These are phyloP conservation scores for Cotesia congregata DNA, from an alignment of 2,888 invertebrate genomes.

Conservation along the genomic window DNA sequence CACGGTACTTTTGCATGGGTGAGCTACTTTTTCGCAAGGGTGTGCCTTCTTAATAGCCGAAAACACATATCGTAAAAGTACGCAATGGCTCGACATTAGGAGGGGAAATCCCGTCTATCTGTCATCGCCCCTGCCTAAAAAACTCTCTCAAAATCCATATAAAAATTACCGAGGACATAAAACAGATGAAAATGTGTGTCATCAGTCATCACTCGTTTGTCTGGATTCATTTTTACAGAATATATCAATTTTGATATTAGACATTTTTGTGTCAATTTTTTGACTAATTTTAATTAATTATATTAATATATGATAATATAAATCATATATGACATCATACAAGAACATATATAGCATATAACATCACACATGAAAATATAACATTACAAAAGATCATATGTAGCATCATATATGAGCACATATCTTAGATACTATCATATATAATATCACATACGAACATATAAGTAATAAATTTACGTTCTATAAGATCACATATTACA, in stretches of 20 bases:
- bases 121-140: slow-evolving; percentile 34
- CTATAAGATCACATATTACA: too few species aligned
- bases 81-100: slow-evolving; percentile 40
- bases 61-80: slow-evolving; percentile 40
- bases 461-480: too few species aligned
- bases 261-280: too few species aligned
- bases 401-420: too few species aligned
- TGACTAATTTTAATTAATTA: too few species aligned
- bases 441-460: too few species aligned
- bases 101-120: slow-evolving; percentile 39
- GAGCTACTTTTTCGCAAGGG: slow-evolving; percentile 23
- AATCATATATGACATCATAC: too few species aligned
- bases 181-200: slow-evolving; percentile 37
- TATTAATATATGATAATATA: too few species aligned
- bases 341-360: too few species aligned
- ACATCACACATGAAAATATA: too few species aligned
- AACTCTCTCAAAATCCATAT: slow-evolving; percentile 23
- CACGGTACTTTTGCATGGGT: slow-evolving; percentile 4
- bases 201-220: not conserved
- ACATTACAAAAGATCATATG: too few species aligned
- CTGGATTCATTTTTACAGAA: not conserved
- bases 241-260: not conserved
- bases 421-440: too few species aligned
- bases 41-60: slow-evolving; percentile 42
- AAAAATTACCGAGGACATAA: slow-evolving; percentile 28